These are phyloP conservation scores for Mugil cephalus DNA, from an alignment of 2,113 vertebrate genomes.

Conservation along the genomic window DNA sequence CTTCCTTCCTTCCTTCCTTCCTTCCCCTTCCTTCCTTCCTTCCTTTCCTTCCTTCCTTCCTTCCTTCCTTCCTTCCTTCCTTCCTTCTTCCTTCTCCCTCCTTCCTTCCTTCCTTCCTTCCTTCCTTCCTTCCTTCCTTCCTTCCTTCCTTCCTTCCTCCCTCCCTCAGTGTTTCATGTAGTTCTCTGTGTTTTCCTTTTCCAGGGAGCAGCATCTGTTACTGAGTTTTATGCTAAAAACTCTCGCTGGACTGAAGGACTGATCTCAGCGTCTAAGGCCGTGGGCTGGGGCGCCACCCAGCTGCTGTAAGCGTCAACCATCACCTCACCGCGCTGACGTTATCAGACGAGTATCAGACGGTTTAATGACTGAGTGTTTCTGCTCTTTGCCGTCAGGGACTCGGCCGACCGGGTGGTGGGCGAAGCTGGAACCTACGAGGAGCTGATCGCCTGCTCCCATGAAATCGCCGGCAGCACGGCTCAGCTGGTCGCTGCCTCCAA, in stretches of 20 bases:
- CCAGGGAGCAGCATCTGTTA: constrained; percentile 91
- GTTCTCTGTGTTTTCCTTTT: neutral
- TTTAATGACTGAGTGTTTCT: neutral
- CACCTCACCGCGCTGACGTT: too few species aligned
- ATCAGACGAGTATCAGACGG: neutral
- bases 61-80: too few species aligned
- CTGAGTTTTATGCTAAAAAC: constrained; percentile 97
- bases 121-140: too few species aligned
- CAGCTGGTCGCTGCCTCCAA: constrained; percentile 98
- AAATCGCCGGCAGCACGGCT: constrained; percentile 95
- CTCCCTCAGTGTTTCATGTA: too few species aligned
- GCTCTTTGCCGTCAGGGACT: constrained; percentile 84
- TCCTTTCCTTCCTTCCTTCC: too few species aligned
- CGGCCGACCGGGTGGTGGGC: constrained; percentile 92
- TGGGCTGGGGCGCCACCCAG: constrained; percentile 96
- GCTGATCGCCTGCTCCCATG: constrained; percentile 94
- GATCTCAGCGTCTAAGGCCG: constrained; percentile 96
- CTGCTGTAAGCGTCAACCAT: constrained; percentile 89
- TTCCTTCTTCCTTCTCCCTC: too few species aligned
- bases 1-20: too few species aligned
- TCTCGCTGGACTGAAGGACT: constrained; percentile 97
- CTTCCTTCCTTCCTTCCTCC: too few species aligned
- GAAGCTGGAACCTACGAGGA: constrained; percentile 94
- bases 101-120: too few species aligned
- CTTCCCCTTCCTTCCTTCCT: too few species aligned